phyloP scores from a whole-genome alignment of 2,797 vertebrate genomes.

The Labeo calbasu region DNA sequence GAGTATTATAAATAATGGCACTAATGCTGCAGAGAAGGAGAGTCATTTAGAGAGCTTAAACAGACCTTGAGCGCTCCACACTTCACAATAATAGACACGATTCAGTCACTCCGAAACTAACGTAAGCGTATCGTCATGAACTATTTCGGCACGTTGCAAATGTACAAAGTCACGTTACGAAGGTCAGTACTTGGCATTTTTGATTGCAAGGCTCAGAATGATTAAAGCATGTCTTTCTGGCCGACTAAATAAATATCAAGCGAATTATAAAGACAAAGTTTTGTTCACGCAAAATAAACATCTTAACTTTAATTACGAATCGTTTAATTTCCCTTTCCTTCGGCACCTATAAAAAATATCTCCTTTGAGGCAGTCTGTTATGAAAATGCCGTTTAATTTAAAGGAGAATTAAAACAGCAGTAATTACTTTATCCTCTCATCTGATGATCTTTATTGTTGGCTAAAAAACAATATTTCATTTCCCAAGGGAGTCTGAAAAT shows the following conservation, averaged over 20 bases:
- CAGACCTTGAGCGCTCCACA: slow-evolving; percentile 40
- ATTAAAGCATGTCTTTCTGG: slow-evolving; percentile 20
- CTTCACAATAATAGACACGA: slow-evolving; percentile 26
- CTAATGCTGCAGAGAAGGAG: slow-evolving; percentile 60
- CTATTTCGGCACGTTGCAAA: neutral
- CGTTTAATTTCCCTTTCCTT: slow-evolving; percentile 65
- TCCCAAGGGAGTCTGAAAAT: slow-evolving; percentile 77
- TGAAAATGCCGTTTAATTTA: slow-evolving; percentile 78
- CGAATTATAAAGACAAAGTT: slow-evolving; percentile 33
- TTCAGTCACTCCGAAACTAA: slow-evolving; percentile 1
- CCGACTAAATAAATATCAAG: slow-evolving; percentile 25
- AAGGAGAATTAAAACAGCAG: slow-evolving; percentile 76
- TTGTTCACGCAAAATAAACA: slow-evolving; percentile 71
- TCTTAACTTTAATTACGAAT: slow-evolving; percentile 76
- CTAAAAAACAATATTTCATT: slow-evolving; percentile 74
- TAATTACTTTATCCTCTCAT: slow-evolving; percentile 79
- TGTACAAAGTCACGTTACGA: neutral
- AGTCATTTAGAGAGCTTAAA: slow-evolving; percentile 42
- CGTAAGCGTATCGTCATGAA: neutral
- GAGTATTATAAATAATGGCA: slow-evolving; percentile 72
- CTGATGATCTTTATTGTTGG: slow-evolving; percentile 79
- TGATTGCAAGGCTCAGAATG: neutral
- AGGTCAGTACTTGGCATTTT: neutral
- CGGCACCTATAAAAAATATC: slow-evolving; percentile 70
- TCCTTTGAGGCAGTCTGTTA: slow-evolving; percentile 73